Evolutionary conservation across 2,888 invertebrate genomes (phyloP).

Genomic region (Tridacna crocea): DNA sequence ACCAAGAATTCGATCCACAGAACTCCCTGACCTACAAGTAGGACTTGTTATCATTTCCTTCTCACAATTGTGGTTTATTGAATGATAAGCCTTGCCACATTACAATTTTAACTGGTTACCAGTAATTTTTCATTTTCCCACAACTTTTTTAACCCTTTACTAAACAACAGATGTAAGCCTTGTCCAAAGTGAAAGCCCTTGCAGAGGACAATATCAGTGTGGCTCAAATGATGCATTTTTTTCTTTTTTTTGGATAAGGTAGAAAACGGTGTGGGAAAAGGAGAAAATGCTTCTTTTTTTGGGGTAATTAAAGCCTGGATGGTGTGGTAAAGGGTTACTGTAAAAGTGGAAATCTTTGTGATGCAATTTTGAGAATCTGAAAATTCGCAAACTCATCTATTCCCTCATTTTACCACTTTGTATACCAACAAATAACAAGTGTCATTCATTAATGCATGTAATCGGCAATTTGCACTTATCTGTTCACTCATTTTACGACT

Average conservation of each 20-base stretch:
- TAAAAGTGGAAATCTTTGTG: not conserved
- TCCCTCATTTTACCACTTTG: not conserved
- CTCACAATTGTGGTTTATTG: too few species aligned
- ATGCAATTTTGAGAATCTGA: not conserved
- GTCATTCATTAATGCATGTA: not conserved
- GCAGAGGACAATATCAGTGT: too few species aligned
- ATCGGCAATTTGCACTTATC: too few species aligned
- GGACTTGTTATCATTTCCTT: conserved; percentile 33
- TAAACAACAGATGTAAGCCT: too few species aligned
- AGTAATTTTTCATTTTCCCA: too few species aligned
- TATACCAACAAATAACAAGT: not conserved
- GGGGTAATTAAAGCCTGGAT: not conserved
- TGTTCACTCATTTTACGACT: too few species aligned
- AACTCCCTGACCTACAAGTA: conserved; percentile 76
- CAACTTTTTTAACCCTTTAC: too few species aligned
- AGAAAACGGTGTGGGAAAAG: not conserved
- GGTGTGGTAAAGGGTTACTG: not conserved
- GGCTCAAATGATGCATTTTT: too few species aligned
- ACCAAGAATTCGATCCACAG: conserved; percentile 71
- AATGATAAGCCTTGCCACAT: not conserved
- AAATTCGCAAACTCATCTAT: not conserved
- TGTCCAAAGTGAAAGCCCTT: too few species aligned
- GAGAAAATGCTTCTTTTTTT: not conserved
- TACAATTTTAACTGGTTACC: not conserved
- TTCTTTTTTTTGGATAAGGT: too few species aligned